Conservation (phyloP, 2,888 invertebrate genomes). For the Catocala fraxini region DNA sequence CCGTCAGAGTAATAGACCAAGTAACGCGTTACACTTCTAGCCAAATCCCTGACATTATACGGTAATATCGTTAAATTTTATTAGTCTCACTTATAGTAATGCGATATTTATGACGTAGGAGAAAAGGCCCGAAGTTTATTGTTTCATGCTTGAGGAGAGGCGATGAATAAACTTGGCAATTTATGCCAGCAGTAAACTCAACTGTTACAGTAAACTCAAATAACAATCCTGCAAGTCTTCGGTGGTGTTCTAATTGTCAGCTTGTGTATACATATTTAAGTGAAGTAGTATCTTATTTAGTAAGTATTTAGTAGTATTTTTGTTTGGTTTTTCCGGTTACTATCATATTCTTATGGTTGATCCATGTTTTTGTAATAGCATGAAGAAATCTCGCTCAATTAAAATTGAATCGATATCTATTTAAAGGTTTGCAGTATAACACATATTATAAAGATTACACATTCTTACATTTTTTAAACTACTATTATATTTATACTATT, state of each 20-base stretch:
- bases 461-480: no score
- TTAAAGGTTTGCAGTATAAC: no score
- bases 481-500: no score
- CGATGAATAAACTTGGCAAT: slow-evolving; percentile 77
- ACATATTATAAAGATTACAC: no score
- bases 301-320: no score
- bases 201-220: slow-evolving; percentile 62
- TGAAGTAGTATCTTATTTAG: neutral
- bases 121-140: slow-evolving; percentile 75
- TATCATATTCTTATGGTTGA: no score
- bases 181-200: slow-evolving; percentile 74
- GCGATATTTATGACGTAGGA: slow-evolving; percentile 78
- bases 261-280: slow-evolving; percentile 21
- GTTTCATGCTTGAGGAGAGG: slow-evolving; percentile 74
- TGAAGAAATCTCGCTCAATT: no score
- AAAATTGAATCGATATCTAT: no score
- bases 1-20: slow-evolving; percentile 23
- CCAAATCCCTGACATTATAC: slow-evolving; percentile 58
- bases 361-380: no score
- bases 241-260: slow-evolving; percentile 51
- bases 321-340: no score
- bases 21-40: slow-evolving; percentile 39
- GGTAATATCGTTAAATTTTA: slow-evolving; percentile 78
- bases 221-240: slow-evolving; percentile 65
- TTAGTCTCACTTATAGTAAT: slow-evolving; percentile 79